Evolutionary conservation across 2,888 invertebrate species (phyloP).

Genomic region (Chydorus sphaericus): DNA sequence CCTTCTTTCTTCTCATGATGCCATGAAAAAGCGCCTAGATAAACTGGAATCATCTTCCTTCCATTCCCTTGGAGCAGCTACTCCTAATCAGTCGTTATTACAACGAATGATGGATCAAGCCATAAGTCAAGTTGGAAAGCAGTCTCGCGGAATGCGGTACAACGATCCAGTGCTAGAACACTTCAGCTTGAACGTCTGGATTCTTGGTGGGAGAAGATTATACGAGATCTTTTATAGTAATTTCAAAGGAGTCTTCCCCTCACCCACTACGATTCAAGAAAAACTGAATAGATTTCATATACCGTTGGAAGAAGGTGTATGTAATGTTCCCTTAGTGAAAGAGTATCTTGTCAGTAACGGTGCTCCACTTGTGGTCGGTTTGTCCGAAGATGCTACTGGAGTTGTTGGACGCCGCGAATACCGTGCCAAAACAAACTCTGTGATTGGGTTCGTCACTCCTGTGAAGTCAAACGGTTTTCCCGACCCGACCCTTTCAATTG

Average conservation of each 20-base stretch:
- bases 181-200: conserved; percentile 1
- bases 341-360: background rate
- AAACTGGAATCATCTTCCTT: too few species aligned
- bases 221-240: background rate
- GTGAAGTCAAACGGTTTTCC: background rate
- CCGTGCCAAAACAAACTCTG: background rate
- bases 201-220: conserved; percentile 1
- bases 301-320: too few species aligned
- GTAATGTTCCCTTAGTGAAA: background rate
- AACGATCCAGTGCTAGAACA: background rate
- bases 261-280: background rate
- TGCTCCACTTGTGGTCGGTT: background rate
- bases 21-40: too few species aligned
- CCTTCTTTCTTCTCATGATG: too few species aligned
- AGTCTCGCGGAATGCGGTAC: too few species aligned
- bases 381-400: background rate
- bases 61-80: too few species aligned
- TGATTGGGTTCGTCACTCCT: background rate
- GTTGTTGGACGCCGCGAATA: background rate
- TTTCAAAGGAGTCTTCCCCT: background rate
- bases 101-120: too few species aligned
- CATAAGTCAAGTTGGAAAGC: too few species aligned
- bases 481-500: background rate
- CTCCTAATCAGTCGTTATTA: too few species aligned
- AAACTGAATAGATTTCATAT: too few species aligned